A percentile compares a stretch with the other conserved stretches of the same genome.
Evolutionary conservation across 2,888 invertebrate genomes (phyloP).

Genomic region (Schrankia costaestrigalis): DNA sequence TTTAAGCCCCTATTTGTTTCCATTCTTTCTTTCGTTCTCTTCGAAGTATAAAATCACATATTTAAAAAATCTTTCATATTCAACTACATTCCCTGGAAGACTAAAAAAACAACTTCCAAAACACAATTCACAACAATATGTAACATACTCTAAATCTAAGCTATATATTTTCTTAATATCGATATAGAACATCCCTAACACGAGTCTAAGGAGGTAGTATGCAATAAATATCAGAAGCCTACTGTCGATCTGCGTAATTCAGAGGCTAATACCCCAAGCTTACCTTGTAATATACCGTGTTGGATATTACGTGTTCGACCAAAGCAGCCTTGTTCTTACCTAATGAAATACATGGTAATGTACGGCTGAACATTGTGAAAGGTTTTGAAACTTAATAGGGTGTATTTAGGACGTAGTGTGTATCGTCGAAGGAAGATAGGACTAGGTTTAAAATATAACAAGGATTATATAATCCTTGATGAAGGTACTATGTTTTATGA

Average conservation of each 20-base stretch:
- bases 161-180: neutral
- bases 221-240: slow-evolving; percentile 16
- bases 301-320: slow-evolving; percentile 10
- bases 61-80: no score
- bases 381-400: slow-evolving; percentile 4
- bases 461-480: no score
- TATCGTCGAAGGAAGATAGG: no score
- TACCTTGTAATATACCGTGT: slow-evolving; percentile 22
- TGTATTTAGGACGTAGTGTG: no score
- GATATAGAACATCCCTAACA: neutral
- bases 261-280: slow-evolving; percentile 25
- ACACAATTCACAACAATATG: no score
- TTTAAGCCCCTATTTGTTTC: no score
- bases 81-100: no score
- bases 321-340: slow-evolving; percentile 7
- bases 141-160: slow-evolving; percentile 1
- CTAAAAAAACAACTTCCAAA: no score
- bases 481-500: no score
- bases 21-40: no score
- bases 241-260: slow-evolving; percentile 29
- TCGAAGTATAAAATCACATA: no score
- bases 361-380: slow-evolving; percentile 1
- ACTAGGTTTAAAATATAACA: no score
- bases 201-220: slow-evolving; percentile 4
- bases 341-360: slow-evolving; percentile 10